These are phyloP conservation scores for Archivesica marissinica DNA, from an alignment of 1,140 invertebrate species.

Conservation along the genomic window DNA sequence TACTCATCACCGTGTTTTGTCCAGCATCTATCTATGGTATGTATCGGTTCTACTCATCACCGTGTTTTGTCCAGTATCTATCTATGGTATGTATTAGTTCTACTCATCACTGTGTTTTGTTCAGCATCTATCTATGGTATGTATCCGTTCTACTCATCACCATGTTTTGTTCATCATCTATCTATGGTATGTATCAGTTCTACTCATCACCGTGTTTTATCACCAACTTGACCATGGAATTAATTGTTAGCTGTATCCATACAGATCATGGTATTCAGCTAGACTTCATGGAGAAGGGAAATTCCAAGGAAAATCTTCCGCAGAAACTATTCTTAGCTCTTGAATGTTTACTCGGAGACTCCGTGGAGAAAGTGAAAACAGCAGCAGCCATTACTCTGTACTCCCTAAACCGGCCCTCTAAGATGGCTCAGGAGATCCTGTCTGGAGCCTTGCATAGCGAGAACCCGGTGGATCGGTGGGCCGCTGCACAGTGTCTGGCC, in stretches of 20 bases:
- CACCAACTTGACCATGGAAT: too few relatives aligned
- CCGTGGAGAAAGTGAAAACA: constrained; percentile 75
- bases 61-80: too few relatives aligned
- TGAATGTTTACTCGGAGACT: constrained; percentile 80
- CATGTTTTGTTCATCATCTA: too few relatives aligned
- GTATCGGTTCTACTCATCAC: too few relatives aligned
- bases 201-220: too few relatives aligned
- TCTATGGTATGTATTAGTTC: too few relatives aligned
- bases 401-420: constrained; percentile 75
- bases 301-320: constrained; percentile 67
- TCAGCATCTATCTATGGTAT: too few relatives aligned
- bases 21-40: too few relatives aligned
- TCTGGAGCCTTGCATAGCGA: constrained; percentile 70
- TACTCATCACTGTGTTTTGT: too few relatives aligned
- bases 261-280: constrained; percentile 65
- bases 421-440: constrained; percentile 76
- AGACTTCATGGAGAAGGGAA: constrained; percentile 55
- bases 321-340: constrained; percentile 80
- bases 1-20: too few relatives aligned
- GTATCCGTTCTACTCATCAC: too few relatives aligned
- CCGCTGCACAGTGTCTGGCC: constrained; percentile 82
- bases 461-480: constrained; percentile 79
- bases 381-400: constrained; percentile 82
- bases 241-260: background rate
- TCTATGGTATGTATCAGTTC: too few relatives aligned